A percentile compares a stretch with the other conserved stretches of the same genome.
Conservation (phyloP, 64 coral and sea anemone genomes). For the Dendronephthya gigantea region DNA sequence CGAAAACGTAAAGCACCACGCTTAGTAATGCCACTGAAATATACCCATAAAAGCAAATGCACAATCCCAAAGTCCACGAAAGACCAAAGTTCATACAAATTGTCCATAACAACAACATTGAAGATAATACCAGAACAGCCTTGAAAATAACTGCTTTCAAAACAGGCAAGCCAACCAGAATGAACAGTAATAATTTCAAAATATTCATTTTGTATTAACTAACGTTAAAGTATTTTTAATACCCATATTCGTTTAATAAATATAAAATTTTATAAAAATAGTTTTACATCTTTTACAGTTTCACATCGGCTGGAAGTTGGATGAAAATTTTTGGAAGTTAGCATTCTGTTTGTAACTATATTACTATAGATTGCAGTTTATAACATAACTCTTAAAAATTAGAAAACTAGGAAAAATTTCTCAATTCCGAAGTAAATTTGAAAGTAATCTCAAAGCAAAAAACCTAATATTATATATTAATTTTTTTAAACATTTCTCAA, state of each 20-base stretch:
- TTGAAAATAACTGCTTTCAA: conserved; percentile 11
- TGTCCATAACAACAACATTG: background rate
- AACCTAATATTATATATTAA: too few species aligned
- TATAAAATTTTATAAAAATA: too few species aligned
- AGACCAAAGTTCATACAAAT: background rate
- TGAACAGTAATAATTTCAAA: background rate
- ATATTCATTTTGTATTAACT: background rate
- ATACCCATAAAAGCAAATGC: background rate
- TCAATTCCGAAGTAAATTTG: too few species aligned
- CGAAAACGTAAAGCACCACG: background rate
- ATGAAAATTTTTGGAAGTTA: background rate
- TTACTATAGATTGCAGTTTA: too few species aligned
- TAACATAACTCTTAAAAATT: too few species aligned
- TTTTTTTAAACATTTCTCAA: too few species aligned
- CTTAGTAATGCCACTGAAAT: background rate
- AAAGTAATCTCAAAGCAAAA: too few species aligned
- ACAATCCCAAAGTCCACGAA: background rate
- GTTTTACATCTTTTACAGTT: too few species aligned
- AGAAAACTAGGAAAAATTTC: background rate
- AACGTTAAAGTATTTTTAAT: background rate
- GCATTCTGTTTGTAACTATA: too few species aligned
- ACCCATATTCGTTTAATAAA: background rate
- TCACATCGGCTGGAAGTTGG: background rate
- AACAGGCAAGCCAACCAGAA: background rate
- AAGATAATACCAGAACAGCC: background rate